Base-by-base conservation (phyloP, 1,140 invertebrate species). In the Solen grandis region DNA sequence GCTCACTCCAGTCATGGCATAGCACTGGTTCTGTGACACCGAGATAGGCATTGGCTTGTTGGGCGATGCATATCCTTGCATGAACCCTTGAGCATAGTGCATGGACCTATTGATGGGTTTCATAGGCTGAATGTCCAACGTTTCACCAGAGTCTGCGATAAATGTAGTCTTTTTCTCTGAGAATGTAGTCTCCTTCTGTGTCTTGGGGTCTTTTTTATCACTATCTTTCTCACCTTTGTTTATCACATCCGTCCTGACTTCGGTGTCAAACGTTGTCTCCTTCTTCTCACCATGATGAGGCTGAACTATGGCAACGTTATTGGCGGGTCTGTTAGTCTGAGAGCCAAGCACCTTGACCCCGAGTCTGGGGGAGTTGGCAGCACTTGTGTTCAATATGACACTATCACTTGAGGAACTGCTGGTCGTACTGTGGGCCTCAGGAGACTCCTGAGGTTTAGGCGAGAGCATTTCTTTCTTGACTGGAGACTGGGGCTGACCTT, bases 71-170 rank as follows among this genome's bases (percentile, higher is more conserved):
- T 87, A 89, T 14, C 69, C 60, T 46, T 87, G 85, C 76, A 88
- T 86, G 76, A 87, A 90, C 46, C 84, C 85, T 27, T 80, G 81
- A 16, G 82, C 86, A 81, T 90, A 90, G 16, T 88, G 87, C 84
- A 89, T 82, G 13, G 88, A 86, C 36, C 88, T 92, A 19, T 97
- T 92, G 52, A 99, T 93, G 0, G 97, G 97, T 83, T 96, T 95
- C 97, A 99, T 98, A 0, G 97, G 97, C 90, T 97, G 95, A n/a
- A 97, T 95, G 86, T 95, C 95, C 84, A 96, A 93, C 0, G 95
- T 94, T 86, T 96, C 96, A 70, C 96, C 96, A 85, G 96, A 95
- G 62, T 96, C 95, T 35, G 95, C 95, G 22, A 89, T 87, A 74
- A 92, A 91, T 13, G 89, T 88, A 29, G 86, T 88, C 69, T 90